Base-by-base conservation (phyloP, 2,888 invertebrate species). In the Clunio marinus region DNA sequence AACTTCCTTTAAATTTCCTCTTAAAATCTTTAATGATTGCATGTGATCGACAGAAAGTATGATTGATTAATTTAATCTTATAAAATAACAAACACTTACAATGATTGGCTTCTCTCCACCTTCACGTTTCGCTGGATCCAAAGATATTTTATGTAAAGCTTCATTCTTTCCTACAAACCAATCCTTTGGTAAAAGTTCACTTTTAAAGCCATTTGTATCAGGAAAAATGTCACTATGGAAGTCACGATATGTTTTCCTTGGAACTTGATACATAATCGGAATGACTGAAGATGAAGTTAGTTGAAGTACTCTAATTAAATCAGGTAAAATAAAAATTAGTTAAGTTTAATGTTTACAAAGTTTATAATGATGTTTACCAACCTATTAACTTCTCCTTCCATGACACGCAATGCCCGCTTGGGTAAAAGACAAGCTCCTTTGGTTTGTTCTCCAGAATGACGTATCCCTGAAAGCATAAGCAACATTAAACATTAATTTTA, bases 201-300 rank as follows among this genome's bases (percentile, higher is more conserved):
- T 89, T 71, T 88, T 84, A 59, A 84, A 86, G 57, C 93, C 92
- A 35, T 85, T 81, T 0, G 96, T 97, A 69, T 94, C 94, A 0
- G 96, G 96, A 81, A 91, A 97, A 70, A 97, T 80, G 78, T 97
- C 97, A 2, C 89, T 88, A 80, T 97, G 96, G 77, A 94, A 97
- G 73, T 97, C 96, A 74, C 93, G 84, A 79, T 94, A 94, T 58
- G 90, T 89, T 91, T 93, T 93, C 74, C 95, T 82, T 10, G 94
- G 94, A 72, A 95, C 94, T 80, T 95, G 93, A 80, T 96, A 97
- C 82, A 93, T 94, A 71, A 96, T 88, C 17, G 96, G 96, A 74
- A 95, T 87, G 51, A 97, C 91, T 71, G 90, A 86, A 69, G 87
- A 86, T 69, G 93, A 88, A 2, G 93, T 89, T 69, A 97, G 81